These are phyloP conservation scores for Thymelicus sylvestris DNA, from an alignment of 2,888 invertebrate species.

Conservation along the genomic window DNA sequence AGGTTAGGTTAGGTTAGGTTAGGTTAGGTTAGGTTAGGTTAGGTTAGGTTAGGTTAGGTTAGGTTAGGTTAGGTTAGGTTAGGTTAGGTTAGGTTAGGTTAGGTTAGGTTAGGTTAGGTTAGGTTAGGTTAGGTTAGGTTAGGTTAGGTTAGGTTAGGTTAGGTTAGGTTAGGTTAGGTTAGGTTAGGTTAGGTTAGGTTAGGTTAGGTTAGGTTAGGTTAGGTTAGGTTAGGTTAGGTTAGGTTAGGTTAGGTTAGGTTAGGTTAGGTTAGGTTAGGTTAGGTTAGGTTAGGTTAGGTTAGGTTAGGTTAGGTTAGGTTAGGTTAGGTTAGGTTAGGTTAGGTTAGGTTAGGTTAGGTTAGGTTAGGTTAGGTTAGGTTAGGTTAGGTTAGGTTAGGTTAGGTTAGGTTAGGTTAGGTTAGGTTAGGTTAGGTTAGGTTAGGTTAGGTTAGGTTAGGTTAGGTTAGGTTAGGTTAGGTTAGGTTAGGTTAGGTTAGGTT, in stretches of 20 bases:
- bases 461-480: constrained; percentile 37
- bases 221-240: constrained; percentile 27
- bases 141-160: constrained; percentile 32
- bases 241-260: constrained; percentile 32
- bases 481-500: constrained; percentile 43
- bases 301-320: constrained; percentile 34
- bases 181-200: constrained; percentile 29
- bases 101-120: constrained; percentile 29
- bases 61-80: constrained; percentile 27
- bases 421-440: constrained; percentile 26
- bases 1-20: constrained; percentile 39
- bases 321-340: constrained; percentile 35
- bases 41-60: constrained; percentile 27
- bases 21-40: constrained; percentile 40
- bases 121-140: constrained; percentile 27
- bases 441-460: constrained; percentile 38
- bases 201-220: constrained; percentile 30
- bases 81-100: constrained; percentile 34
- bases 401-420: constrained; percentile 37
- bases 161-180: constrained; percentile 36
- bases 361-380: constrained; percentile 38
- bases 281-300: constrained; percentile 37
- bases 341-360: constrained; percentile 37
- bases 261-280: constrained; percentile 30
- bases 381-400: constrained; percentile 33